Conservation (phyloP, 2,797 vertebrate genomes). For the Sandelia bainsii region DNA sequence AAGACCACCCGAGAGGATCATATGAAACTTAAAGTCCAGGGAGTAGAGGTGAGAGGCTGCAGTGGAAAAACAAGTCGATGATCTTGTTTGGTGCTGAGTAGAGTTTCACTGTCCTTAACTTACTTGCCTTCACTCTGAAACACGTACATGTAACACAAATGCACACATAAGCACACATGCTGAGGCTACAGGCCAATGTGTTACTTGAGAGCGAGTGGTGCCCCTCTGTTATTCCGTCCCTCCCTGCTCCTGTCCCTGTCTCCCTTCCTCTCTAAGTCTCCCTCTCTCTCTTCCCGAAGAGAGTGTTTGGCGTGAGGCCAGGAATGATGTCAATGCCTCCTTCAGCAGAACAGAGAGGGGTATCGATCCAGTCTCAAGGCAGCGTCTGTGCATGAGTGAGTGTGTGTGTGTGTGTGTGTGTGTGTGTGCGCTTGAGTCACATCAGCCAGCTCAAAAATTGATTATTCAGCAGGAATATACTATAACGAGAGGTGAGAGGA, state of each 20-base stretch:
- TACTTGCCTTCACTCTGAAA: slow-evolving; percentile 58
- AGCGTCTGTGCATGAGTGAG: slow-evolving; percentile 76
- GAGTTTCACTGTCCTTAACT: slow-evolving; percentile 60
- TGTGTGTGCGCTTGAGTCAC: slow-evolving; percentile 72
- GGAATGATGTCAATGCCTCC: slow-evolving; percentile 88
- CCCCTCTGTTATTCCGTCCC: slow-evolving; percentile 48
- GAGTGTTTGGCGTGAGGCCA: slow-evolving; percentile 85
- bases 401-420: slow-evolving; percentile 49
- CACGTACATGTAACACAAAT: slow-evolving; percentile 44
- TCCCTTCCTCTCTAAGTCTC: slow-evolving; percentile 50
- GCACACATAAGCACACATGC: slow-evolving; percentile 43
- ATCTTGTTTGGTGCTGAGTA: slow-evolving; percentile 45
- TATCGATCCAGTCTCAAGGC: slow-evolving; percentile 87
- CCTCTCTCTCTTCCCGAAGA: slow-evolving; percentile 79
- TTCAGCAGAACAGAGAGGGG: slow-evolving; percentile 86
- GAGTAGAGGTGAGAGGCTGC: slow-evolving; percentile 92
- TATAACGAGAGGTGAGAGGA: slow-evolving; percentile 78
- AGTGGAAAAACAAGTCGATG: slow-evolving; percentile 61
- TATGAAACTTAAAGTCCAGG: slow-evolving; percentile 99
- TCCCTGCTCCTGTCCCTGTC: slow-evolving; percentile 41
- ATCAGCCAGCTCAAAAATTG: slow-evolving; percentile 83
- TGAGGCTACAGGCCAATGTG: slow-evolving; percentile 49
- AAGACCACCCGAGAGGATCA: slow-evolving; percentile 98
- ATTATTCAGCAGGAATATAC: slow-evolving; percentile 87
- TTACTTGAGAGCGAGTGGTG: slow-evolving; percentile 56